A percentile compares a stretch with the other conserved stretches of the same genome.
Conservation (phyloP, 2,113 vertebrate species). For the Nannospalax galili region DNA sequence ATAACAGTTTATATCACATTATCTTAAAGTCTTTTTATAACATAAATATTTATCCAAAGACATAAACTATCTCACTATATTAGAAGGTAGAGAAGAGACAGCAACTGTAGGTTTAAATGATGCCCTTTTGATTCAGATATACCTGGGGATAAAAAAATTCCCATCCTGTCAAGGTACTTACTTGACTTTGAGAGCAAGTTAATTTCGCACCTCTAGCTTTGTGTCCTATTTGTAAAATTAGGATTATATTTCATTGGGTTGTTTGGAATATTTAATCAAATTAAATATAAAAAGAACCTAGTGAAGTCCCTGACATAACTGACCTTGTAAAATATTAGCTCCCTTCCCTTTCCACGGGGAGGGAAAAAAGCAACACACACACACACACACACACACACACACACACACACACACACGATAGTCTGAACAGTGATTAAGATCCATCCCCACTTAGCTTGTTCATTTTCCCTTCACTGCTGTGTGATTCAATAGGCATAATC, state of each 20-base stretch:
- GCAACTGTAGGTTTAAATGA: slow-evolving; percentile 39
- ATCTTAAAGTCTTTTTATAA: slow-evolving; percentile 56
- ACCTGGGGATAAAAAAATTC: slow-evolving; percentile 40
- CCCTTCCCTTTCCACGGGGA: slow-evolving; percentile 55
- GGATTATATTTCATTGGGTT: slow-evolving; percentile 12
- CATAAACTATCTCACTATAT: slow-evolving; percentile 67
- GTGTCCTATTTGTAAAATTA: slow-evolving; percentile 57
- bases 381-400: background rate
- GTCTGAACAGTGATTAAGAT: slow-evolving; percentile 66
- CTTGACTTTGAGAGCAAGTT: slow-evolving; percentile 69
- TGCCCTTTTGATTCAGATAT: slow-evolving; percentile 58
- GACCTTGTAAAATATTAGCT: slow-evolving; percentile 47
- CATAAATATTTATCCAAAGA: slow-evolving; percentile 51
- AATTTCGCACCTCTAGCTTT: slow-evolving; percentile 67
- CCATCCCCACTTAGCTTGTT: slow-evolving; percentile 81
- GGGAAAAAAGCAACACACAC: slow-evolving; percentile 30
- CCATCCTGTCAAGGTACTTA: slow-evolving; percentile 53
- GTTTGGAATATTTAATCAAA: slow-evolving; percentile 53
- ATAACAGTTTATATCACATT: slow-evolving; percentile 54
- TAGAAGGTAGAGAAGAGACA: slow-evolving; percentile 40
- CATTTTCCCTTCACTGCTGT: slow-evolving; percentile 82
- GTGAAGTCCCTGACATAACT: slow-evolving; percentile 54
- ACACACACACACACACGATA: slow-evolving; percentile 40
- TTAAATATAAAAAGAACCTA: slow-evolving; percentile 57
- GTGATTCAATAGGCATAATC: slow-evolving; percentile 82